Conservation (phyloP, 1,140 invertebrate species). For the Drepana arcuata region DNA sequence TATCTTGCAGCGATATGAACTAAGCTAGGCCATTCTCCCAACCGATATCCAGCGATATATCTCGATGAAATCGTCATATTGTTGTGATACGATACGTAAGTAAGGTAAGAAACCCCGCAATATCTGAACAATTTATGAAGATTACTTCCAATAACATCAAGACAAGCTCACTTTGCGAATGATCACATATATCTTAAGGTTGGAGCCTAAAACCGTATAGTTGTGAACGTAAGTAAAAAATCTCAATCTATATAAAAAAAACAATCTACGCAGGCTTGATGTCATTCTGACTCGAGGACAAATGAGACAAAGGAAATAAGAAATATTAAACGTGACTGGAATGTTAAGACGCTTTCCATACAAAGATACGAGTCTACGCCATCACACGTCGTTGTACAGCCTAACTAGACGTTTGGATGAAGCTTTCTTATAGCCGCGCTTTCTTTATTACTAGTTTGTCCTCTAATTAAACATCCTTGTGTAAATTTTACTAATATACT, state of each 20-base stretch:
- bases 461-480: no score
- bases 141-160: neutral
- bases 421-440: no score
- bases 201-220: constrained; percentile 6
- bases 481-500: no score
- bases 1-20: no score
- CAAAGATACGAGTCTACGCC: constrained; percentile 40
- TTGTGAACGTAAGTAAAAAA: constrained; percentile 14
- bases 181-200: constrained; percentile 1
- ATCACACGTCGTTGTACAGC: constrained; percentile 24
- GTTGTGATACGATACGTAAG: no score
- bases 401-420: no score
- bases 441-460: no score
- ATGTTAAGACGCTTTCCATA: constrained; percentile 54
- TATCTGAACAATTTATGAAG: no score
- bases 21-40: no score
- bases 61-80: no score
- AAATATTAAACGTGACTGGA: constrained; percentile 69
- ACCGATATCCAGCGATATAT: no score
- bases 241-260: constrained; percentile 33
- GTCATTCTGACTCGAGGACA: constrained; percentile 56
- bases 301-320: constrained; percentile 69
- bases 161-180: neutral
- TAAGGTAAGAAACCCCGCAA: no score
- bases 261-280: constrained; percentile 44